phyloP scores from a whole-genome alignment of 2,797 vertebrate genomes.

The Paguma larvata region DNA sequence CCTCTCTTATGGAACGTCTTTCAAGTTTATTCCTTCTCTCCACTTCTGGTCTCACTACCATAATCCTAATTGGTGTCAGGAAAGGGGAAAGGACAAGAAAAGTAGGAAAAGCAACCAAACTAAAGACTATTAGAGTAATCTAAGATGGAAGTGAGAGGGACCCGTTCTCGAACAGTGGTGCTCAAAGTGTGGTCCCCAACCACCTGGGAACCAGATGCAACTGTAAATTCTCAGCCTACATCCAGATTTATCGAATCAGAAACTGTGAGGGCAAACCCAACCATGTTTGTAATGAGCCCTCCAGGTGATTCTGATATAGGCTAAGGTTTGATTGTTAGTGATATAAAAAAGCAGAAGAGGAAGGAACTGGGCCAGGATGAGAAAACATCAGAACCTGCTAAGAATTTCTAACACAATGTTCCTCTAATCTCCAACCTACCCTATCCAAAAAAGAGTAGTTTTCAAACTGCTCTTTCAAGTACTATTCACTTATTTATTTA shows the following conservation, averaged over 20 bases:
- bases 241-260: neutral
- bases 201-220: neutral
- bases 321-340: neutral
- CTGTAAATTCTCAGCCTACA: neutral
- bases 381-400: neutral
- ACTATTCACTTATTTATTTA: too few relatives aligned
- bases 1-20: constrained; percentile 45
- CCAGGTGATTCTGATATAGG: neutral
- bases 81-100: constrained; percentile 23
- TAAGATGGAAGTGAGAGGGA: neutral
- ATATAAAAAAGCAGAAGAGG: neutral
- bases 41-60: neutral
- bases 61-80: neutral
- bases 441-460: constrained; percentile 6
- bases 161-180: neutral
- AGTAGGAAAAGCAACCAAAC: neutral
- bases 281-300: neutral
- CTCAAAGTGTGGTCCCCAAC: neutral
- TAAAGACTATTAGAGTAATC: neutral
- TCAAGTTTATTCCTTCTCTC: constrained; percentile 20
- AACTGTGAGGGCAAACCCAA: neutral
- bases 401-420: neutral
- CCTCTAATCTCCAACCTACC: neutral
- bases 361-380: neutral
- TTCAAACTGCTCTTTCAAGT: neutral